Base-by-base conservation (phyloP, 2,113 vertebrate species). In the Ophiodon elongatus region DNA sequence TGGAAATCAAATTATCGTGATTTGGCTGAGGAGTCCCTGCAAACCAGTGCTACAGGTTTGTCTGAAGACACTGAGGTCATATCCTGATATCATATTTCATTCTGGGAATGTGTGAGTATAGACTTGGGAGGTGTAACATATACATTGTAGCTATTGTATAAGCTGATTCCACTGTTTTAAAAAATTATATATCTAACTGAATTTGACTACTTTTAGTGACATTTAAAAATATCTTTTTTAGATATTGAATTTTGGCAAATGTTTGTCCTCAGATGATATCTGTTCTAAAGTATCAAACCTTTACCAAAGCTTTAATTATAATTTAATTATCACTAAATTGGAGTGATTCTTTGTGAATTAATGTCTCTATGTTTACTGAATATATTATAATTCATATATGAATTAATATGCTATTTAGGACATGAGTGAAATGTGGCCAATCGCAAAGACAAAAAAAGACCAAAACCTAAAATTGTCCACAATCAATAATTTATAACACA, bases 401-500 rank as follows among this genome's bases (percentile, higher is more conserved):
- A 59, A 25, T 68, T 41, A 5, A 45, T 33, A 45, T 29, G 8
- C 21, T 33, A 68, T 33, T 59, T 43, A 43, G 35, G 37, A 43
- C 8, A 67, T 33, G 8, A 60, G 66, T 35, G 23, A 47, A 4
- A 35, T 9, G 69, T 33, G 25, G 9, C 27, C 27, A 43, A 43
- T 10, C 4, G 50, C 11, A 43, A 31, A 52, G 33, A 8, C 11
- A 7, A 19, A 65, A 57, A 45, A 31, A 17, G 2, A 17, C 25
- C 9, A 59, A 73, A 59, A 45, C 19, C 33, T 29, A 27, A 70
- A 70, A 73, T 35, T 15, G 27, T 68, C 47, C 52, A 19, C 19
- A 27, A 69, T 68, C 35, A 77, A 74, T 81, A 71, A 57, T 81
- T 65, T 75, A 73, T 65, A 39, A 21, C 45, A 77, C 25, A 45